Percentiles rank a stretch among this genome's conserved stretches.
These are phyloP conservation scores for Caenorhabditis japonica DNA, from an alignment of 2,888 invertebrate genomes.

Conservation along the genomic window DNA sequence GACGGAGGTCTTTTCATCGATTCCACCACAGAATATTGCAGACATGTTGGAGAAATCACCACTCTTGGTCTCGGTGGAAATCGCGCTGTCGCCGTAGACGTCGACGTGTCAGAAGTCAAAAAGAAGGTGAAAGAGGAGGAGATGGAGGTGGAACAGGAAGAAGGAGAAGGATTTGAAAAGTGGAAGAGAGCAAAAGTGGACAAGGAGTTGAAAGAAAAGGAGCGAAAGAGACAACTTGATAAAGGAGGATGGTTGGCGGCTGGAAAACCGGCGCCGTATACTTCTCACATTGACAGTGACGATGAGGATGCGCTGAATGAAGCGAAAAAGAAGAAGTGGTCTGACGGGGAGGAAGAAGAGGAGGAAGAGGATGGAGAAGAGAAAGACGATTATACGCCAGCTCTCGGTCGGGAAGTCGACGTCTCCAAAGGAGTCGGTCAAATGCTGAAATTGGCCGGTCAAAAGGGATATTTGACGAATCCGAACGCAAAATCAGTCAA, in stretches of 20 bases:
- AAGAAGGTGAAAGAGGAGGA: conserved; percentile 56
- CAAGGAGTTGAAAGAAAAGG: conserved; percentile 49
- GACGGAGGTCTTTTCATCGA: conserved; percentile 69
- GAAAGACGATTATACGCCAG: conserved; percentile 66
- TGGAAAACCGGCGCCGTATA: conserved; percentile 30
- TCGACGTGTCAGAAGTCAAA: conserved; percentile 62
- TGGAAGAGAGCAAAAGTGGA: conserved; percentile 61
- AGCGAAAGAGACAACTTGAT: conserved; percentile 44
- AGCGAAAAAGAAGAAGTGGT: conserved; percentile 50
- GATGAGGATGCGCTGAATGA: conserved; percentile 62
- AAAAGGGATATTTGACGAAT: conserved; percentile 67
- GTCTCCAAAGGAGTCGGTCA: conserved; percentile 78
- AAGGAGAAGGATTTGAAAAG: conserved; percentile 43
- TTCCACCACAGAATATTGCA: conserved; percentile 75
- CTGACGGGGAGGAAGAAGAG: conserved; percentile 40
- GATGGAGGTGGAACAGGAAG: conserved; percentile 19
- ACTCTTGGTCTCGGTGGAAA: conserved; percentile 75
- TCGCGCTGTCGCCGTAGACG: conserved; percentile 66
- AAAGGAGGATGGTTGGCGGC: conserved; percentile 54
- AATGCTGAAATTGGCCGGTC: conserved; percentile 74
- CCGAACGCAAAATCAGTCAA: conserved; percentile 54
- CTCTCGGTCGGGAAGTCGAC: conserved; percentile 73
- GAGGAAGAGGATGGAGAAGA: conserved; percentile 59
- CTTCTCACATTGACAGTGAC: conserved; percentile 54
- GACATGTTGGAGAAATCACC: conserved; percentile 67